Evolutionary conservation across 2,797 vertebrate species (phyloP), one percentile per base, ranked within the genome.

Genomic region (Anguilla anguilla): DNA sequence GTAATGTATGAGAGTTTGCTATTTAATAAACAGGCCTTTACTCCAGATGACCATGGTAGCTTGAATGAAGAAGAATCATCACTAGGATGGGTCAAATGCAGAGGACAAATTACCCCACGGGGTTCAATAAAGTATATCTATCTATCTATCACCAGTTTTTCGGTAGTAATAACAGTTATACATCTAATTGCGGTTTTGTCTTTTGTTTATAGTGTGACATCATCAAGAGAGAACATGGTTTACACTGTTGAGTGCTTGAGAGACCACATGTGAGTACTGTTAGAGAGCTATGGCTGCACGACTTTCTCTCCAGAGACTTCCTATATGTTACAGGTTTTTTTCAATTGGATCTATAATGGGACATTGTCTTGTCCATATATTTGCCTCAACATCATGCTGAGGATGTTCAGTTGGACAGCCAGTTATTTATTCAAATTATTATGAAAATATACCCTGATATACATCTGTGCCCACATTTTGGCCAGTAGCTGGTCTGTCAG

Each of bases 191-290:
- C 9, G 35, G 35, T 82, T 55, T 35, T 39, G 87, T 25, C 89
- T 72, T 90, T 92, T 89, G 31, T 90, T 74, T 88, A 49, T 94
- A 99, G 99, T 0, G 98, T 98, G 87, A 96, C 97, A 1, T 96
- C 97, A 72, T 96, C 97, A 77, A 96, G 98, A 87, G 98, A 99
- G 91, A 97, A 96, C 83, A 97, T 99, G 95, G 91, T 95, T 72
- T 99, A 99, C 92, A 96, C 95, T 0, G 96, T 99, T 15, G 97
- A 99, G 89, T 99, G 99, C 92, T 92, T 98, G 92, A 96, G 98
- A 90, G 96, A 98, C 90, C 94, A 99, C 22, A 91, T 99, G 99
- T 99, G 91, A 97, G 98, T 96, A 89, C 90, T 86, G 46, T 13
- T 17, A 51, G 22, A 15, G 10, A 53, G 3, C 25, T 39, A 15